These are phyloP conservation scores for Rhegmatorhina hoffmannsi DNA, from an alignment of 2,113 vertebrate genomes.

Conservation along the genomic window DNA sequence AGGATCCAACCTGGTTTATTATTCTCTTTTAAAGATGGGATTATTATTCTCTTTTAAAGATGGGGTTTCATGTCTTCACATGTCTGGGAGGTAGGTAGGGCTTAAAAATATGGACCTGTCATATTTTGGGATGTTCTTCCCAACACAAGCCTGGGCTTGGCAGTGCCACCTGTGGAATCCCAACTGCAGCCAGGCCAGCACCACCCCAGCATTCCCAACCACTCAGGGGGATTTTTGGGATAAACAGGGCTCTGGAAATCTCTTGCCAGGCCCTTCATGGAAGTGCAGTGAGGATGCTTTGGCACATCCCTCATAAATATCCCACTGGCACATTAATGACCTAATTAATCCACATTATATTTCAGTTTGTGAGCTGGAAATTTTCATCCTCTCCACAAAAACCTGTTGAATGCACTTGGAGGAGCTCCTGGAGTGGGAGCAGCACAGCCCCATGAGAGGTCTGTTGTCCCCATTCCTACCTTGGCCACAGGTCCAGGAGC, in stretches of 20 bases:
- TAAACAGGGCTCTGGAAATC: not conserved
- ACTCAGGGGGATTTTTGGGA: not conserved
- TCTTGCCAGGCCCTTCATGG: fast-evolving
- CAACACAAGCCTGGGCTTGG: not conserved
- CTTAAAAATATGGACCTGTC: not conserved
- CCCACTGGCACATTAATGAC: not conserved
- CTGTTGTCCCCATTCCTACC: not conserved
- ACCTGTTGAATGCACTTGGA: not conserved
- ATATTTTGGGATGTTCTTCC: not conserved
- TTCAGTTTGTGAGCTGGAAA: not conserved
- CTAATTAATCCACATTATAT: not conserved
- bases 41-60: not conserved
- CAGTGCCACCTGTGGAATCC: not conserved
- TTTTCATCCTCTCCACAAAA: not conserved
- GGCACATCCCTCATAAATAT: not conserved
- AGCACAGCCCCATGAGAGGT: not conserved
- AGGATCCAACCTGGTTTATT: not conserved
- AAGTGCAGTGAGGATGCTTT: not conserved
- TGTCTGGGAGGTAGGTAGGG: not conserved
- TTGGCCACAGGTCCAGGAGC: too few relatives aligned
- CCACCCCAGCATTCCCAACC: fast-evolving
- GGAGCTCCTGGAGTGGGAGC: not conserved
- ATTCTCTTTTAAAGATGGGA: too few relatives aligned
- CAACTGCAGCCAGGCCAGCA: not conserved
- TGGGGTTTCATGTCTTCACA: not conserved